Evolutionary conservation across 2,113 vertebrate genomes (phyloP).

Genomic region (Poecilia latipinna): DNA sequence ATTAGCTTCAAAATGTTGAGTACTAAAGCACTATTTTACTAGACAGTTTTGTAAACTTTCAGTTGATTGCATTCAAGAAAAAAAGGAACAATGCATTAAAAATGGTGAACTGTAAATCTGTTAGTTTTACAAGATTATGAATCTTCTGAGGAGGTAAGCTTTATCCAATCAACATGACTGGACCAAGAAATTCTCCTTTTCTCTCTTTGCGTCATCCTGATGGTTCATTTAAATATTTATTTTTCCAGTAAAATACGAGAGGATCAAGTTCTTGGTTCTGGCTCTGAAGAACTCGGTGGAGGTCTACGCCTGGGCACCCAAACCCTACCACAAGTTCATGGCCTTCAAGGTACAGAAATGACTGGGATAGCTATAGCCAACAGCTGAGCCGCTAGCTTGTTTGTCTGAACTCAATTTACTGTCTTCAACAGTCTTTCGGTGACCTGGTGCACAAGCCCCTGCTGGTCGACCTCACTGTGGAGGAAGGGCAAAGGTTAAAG

Average conservation of each 20-base stretch:
- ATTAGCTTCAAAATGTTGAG: too few species aligned
- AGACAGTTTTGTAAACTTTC: too few species aligned
- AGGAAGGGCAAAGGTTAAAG: conserved; percentile 97
- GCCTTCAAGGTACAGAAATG: conserved; percentile 92
- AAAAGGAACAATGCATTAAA: too few species aligned
- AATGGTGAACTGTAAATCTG: neutral
- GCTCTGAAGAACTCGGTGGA: conserved; percentile 98
- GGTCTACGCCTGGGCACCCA: conserved; percentile 99
- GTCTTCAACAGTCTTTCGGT: conserved; percentile 87
- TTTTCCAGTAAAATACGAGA: conserved; percentile 95
- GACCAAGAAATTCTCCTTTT: neutral
- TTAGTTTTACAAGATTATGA: neutral
- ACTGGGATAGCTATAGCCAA: neutral
- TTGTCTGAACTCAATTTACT: too few species aligned
- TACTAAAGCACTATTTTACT: too few species aligned
- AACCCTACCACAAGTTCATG: conserved; percentile 99
- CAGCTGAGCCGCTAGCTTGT: too few species aligned
- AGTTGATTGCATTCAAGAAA: too few species aligned
- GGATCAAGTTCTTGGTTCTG: conserved; percentile 98
- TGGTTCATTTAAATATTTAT: conserved; percentile 19
- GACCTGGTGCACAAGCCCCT: conserved; percentile 95
- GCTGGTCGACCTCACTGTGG: conserved; percentile 95
- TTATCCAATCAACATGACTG: neutral
- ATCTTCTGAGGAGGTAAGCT: neutral
- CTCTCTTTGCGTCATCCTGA: neutral